These are phyloP conservation scores for Panthera leo DNA, from an alignment of 2,113 vertebrate species.

Conservation along the genomic window DNA sequence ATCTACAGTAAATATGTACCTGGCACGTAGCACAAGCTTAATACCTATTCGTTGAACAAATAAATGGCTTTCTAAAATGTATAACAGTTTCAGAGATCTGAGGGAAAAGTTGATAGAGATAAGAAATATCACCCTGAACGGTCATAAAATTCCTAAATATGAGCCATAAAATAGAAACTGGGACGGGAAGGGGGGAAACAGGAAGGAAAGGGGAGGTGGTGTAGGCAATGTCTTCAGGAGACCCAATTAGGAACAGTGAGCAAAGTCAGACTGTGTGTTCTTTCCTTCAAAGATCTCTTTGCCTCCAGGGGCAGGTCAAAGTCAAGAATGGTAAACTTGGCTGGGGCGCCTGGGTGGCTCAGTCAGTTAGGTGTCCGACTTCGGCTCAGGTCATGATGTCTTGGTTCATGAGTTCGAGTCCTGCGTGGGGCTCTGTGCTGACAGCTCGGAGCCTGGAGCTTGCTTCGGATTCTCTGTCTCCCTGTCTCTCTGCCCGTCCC, in stretches of 20 bases:
- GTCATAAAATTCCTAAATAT: conserved; percentile 23
- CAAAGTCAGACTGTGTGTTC: neutral
- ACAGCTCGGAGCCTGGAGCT: too few species aligned
- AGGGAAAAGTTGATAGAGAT: conserved; percentile 26
- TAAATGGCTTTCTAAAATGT: neutral
- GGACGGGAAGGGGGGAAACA: too few species aligned
- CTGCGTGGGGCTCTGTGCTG: too few species aligned
- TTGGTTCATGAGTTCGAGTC: too few species aligned
- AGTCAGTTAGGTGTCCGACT: too few species aligned
- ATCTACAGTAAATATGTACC: conserved; percentile 47
- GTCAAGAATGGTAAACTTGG: neutral
- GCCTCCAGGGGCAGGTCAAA: neutral
- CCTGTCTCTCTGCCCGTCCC: too few species aligned
- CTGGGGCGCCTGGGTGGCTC: too few species aligned
- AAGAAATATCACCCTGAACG: neutral
- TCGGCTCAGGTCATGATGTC: too few species aligned
- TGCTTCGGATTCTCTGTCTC: too few species aligned
- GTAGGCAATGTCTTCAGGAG: neutral
- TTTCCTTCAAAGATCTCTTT: conserved; percentile 10
- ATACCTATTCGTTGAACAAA: conserved; percentile 56
- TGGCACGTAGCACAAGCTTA: conserved; percentile 46
- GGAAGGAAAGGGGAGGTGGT: neutral
- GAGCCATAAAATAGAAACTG: neutral
- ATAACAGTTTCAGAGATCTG: conserved; percentile 16
- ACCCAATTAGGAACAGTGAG: neutral